Conservation (phyloP, 1,140 invertebrate genomes). For the Pantala flavescens region DNA sequence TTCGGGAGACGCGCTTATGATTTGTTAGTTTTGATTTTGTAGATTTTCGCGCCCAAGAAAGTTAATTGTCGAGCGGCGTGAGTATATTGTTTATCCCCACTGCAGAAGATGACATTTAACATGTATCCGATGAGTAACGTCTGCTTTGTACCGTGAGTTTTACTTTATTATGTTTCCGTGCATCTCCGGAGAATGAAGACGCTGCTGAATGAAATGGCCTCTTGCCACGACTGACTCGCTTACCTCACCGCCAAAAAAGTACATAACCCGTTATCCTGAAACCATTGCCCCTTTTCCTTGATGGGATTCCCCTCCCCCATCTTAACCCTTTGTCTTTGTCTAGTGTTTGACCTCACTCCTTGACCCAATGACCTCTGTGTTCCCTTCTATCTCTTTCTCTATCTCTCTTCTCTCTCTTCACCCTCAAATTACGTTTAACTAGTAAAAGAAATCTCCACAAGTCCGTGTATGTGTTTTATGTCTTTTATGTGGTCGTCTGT, state of each 20-base stretch:
- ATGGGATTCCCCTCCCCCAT: neutral
- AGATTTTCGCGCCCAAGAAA: too few relatives aligned
- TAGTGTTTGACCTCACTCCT: conserved; percentile 16
- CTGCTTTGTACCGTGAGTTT: too few relatives aligned
- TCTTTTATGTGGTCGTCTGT: conserved; percentile 26
- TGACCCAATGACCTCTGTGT: conserved; percentile 10
- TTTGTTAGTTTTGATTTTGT: too few relatives aligned
- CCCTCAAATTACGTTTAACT: conserved; percentile 15
- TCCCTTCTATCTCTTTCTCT: neutral
- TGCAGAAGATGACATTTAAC: too few relatives aligned
- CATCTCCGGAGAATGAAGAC: too few relatives aligned
- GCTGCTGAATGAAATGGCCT: too few relatives aligned
- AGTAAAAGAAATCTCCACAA: conserved; percentile 9
- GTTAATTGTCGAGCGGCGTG: too few relatives aligned
- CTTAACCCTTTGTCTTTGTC: conserved; percentile 14
- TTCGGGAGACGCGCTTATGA: too few relatives aligned
- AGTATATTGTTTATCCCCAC: too few relatives aligned
- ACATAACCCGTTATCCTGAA: neutral
- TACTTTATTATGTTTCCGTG: too few relatives aligned
- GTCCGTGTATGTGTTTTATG: conserved; percentile 23
- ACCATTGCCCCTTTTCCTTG: neutral
- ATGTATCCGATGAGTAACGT: too few relatives aligned
- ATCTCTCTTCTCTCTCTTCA: conserved; percentile 14
- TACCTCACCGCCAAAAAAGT: neutral
- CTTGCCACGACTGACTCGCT: neutral